Percentiles rank a stretch among this genome's conserved stretches.
These are phyloP conservation scores for Coptodon bakossiorum DNA, from an alignment of 2,113 vertebrate species.

Conservation along the genomic window DNA sequence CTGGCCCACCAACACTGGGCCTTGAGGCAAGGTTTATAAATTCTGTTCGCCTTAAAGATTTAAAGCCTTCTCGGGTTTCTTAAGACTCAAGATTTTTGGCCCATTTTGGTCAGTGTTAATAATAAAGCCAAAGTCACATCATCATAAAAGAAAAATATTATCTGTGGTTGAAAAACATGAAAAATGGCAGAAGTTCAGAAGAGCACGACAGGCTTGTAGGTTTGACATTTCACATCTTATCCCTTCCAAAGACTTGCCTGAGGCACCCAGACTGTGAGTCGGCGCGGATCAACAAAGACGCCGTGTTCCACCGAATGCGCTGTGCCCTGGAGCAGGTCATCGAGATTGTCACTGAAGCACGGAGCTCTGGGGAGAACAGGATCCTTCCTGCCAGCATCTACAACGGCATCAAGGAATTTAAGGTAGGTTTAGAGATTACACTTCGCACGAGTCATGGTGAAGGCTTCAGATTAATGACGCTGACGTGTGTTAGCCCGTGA, in stretches of 20 bases:
- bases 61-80: background rate
- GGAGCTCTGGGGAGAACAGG: conserved; percentile 78
- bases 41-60: background rate
- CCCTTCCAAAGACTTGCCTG: conserved; percentile 84
- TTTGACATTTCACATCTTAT: conserved; percentile 37
- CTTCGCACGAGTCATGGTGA: background rate
- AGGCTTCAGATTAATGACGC: background rate
- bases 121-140: background rate
- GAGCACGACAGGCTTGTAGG: background rate
- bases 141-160: background rate
- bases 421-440: conserved; percentile 69
- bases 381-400: conserved; percentile 83
- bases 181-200: background rate
- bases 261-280: conserved; percentile 98
- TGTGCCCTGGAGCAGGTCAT: conserved; percentile 93
- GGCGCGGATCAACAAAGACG: conserved; percentile 92
- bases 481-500: background rate
- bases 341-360: conserved; percentile 91
- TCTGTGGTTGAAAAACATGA: background rate
- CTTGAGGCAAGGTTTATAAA: background rate
- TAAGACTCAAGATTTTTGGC: background rate
- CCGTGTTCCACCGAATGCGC: conserved; percentile 94
- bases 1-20: background rate
- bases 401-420: conserved; percentile 88
- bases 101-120: background rate